phyloP scores from a whole-genome alignment of 2,113 vertebrate species.

The Pseudorasbora parva region DNA sequence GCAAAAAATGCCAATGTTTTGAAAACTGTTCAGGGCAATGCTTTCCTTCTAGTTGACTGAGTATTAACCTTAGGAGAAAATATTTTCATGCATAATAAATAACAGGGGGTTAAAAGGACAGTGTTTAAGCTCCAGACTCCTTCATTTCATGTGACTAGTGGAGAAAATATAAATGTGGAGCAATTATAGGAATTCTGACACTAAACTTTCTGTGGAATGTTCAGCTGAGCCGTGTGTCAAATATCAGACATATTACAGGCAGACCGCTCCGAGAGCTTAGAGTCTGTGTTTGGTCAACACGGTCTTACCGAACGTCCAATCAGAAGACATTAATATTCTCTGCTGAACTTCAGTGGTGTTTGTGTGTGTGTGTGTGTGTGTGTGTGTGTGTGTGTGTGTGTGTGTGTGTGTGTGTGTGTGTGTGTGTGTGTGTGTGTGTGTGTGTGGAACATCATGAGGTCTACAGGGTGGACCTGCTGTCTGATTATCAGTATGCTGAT shows the following conservation, averaged over 20 bases:
- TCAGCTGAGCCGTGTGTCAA: neutral
- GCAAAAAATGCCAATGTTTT: neutral
- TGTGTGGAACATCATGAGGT: neutral
- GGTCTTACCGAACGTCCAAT: neutral
- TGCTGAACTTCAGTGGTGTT: neutral
- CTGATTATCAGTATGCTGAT: neutral
- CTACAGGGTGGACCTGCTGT: neutral
- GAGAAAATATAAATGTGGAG: neutral
- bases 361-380: neutral
- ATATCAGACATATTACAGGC: neutral
- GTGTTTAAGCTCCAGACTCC: neutral
- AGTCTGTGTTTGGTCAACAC: neutral
- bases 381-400: too few species aligned
- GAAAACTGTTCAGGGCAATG: neutral
- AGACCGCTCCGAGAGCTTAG: neutral
- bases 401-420: neutral
- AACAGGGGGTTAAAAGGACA: constrained; percentile 48
- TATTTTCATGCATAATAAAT: constrained; percentile 16
- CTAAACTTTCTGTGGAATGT: neutral
- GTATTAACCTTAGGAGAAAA: neutral
- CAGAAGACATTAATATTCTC: neutral
- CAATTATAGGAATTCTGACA: neutral
- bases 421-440: neutral
- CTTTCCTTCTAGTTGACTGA: neutral
- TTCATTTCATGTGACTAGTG: neutral